Conservation (phyloP, 64 coral and sea anemone genomes). For the Stichodactyla helianthus region DNA sequence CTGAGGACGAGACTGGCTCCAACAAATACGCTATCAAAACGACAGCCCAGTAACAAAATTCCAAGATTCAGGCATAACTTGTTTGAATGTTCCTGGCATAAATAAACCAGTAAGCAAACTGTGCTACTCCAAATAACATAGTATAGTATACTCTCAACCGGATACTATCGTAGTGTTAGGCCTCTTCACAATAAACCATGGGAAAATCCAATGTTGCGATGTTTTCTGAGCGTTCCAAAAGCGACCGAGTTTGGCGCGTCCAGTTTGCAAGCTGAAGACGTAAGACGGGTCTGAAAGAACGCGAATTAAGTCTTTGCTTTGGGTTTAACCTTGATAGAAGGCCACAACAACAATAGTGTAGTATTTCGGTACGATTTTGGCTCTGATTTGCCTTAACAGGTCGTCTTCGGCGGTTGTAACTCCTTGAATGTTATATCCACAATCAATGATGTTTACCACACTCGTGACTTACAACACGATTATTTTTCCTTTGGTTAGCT, state of each 20-base stretch:
- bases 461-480: constrained; percentile 16
- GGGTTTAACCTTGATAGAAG: background rate
- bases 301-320: background rate
- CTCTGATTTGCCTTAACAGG: background rate
- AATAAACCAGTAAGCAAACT: background rate
- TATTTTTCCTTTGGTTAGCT: background rate
- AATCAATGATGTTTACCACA: constrained; percentile 9
- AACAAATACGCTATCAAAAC: background rate
- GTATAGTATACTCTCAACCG: constrained; percentile 4
- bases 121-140: background rate
- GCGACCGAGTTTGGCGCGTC: background rate
- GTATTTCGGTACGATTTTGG: background rate
- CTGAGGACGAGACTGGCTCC: background rate
- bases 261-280: background rate
- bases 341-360: background rate
- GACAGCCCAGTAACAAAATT: background rate
- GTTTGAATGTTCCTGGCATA: background rate
- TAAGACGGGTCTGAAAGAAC: background rate
- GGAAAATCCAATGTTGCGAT: background rate
- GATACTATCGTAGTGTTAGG: background rate
- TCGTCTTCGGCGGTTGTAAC: background rate
- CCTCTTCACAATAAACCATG: background rate
- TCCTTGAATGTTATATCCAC: constrained; percentile 17
- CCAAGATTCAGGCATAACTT: background rate
- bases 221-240: background rate